These are phyloP conservation scores for Oasisia sp. DNA, from an alignment of 2,888 invertebrate species.

Conservation along the genomic window DNA sequence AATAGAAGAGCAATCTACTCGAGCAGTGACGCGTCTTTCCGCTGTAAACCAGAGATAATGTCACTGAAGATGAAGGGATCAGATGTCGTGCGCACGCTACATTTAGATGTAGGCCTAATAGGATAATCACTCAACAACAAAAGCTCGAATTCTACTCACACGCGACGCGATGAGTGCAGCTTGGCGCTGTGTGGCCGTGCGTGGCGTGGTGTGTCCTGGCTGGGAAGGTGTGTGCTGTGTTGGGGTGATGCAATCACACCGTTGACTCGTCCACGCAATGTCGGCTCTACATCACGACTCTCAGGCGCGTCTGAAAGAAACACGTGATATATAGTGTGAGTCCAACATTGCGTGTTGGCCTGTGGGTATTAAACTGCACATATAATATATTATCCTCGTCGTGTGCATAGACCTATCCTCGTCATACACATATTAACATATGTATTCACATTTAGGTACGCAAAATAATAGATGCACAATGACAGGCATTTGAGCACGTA, in stretches of 20 bases:
- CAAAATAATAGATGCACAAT: neutral
- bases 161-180: neutral
- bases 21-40: neutral
- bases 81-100: neutral
- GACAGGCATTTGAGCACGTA: neutral
- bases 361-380: neutral
- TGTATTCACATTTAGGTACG: neutral
- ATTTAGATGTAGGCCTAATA: neutral
- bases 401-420: too few relatives aligned
- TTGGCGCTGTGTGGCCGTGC: neutral
- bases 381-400: neutral
- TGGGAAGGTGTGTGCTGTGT: neutral
- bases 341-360: neutral
- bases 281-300: neutral
- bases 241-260: neutral
- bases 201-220: too few relatives aligned
- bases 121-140: slow-evolving; percentile 7
- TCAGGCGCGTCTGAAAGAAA: neutral
- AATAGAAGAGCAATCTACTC: neutral
- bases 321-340: neutral
- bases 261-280: neutral
- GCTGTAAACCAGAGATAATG: neutral
- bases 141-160: neutral
- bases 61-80: neutral
- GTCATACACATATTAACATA: neutral